phyloP scores from a whole-genome alignment of 1,140 invertebrate species.

The Eciton burchellii region DNA sequence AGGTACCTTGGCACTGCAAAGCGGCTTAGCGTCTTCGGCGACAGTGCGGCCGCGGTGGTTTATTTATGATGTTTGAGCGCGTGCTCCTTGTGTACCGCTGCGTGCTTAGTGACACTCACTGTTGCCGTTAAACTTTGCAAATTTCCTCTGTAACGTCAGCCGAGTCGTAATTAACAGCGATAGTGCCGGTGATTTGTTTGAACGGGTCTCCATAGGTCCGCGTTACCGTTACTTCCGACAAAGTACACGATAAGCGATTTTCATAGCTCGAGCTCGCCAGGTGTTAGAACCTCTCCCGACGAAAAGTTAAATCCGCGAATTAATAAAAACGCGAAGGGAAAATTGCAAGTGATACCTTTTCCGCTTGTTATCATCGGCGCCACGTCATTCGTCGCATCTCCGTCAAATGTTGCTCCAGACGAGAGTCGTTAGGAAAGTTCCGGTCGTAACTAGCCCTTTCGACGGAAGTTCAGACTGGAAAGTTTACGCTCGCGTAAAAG shows the following conservation, averaged over 20 bases:
- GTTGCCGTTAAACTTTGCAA: slow-evolving; percentile 20
- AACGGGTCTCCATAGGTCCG: background rate
- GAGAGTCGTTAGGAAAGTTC: slow-evolving; percentile 62
- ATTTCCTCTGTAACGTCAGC: background rate
- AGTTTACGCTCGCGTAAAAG: slow-evolving; percentile 70
- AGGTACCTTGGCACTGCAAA: slow-evolving; percentile 15
- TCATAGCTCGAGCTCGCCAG: no score
- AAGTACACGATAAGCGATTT: background rate
- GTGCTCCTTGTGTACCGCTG: background rate
- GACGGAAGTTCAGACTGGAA: slow-evolving; percentile 54
- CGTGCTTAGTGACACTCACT: slow-evolving; percentile 21
- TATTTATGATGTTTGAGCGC: slow-evolving; percentile 31
- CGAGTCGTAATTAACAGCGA: slow-evolving; percentile 30
- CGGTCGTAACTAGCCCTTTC: slow-evolving; percentile 47
- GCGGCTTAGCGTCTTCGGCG: slow-evolving; percentile 38
- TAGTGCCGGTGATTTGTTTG: background rate
- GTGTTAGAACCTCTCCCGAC: no score
- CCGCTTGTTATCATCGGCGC: background rate
- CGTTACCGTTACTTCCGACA: background rate
- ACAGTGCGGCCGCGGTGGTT: background rate
- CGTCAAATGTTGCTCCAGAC: slow-evolving; percentile 12
- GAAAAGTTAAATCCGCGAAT: no score
- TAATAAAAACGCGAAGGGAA: no score
- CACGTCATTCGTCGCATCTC: background rate
- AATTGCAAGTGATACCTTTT: background rate